Evolutionary conservation across 2,797 vertebrate genomes (phyloP).

Genomic region (Sitta carolinensis): DNA sequence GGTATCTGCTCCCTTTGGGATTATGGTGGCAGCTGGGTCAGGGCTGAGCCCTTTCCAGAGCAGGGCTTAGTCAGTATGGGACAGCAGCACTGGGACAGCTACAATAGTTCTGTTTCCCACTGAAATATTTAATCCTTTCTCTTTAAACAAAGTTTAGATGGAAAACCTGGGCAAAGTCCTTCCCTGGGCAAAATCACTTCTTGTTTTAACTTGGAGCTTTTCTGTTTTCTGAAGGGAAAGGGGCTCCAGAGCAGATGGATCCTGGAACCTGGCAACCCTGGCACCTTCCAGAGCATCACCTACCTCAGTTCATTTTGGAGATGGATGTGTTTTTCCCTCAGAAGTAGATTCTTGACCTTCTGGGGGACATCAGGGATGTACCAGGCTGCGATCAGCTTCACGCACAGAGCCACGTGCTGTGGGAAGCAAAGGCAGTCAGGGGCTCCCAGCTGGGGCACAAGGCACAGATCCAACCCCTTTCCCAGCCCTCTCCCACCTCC

Average conservation of each 20-base stretch:
- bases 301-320: slow-evolving; percentile 78
- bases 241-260: not conserved
- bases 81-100: not conserved
- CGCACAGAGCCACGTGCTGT: slow-evolving; percentile 90
- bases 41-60: not conserved
- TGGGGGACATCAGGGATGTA: slow-evolving; percentile 87
- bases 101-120: not conserved
- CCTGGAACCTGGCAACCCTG: not conserved
- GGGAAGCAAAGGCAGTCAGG: not conserved
- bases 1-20: rapidly evolving
- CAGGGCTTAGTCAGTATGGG: not conserved
- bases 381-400: slow-evolving; percentile 90
- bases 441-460: rapidly evolving
- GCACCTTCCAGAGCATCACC: not conserved
- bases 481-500: not conserved
- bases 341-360: slow-evolving; percentile 83
- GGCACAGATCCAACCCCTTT: not conserved
- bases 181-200: not conserved
- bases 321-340: slow-evolving; percentile 75
- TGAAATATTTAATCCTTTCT: not conserved
- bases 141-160: not conserved
- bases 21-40: not conserved
- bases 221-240: not conserved
- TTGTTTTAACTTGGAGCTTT: not conserved
- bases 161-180: not conserved